A percentile compares a stretch with the other conserved stretches of the same genome.
Evolutionary conservation across 2,888 invertebrate genomes (phyloP).

Genomic region (Protodeltote pygarga): DNA sequence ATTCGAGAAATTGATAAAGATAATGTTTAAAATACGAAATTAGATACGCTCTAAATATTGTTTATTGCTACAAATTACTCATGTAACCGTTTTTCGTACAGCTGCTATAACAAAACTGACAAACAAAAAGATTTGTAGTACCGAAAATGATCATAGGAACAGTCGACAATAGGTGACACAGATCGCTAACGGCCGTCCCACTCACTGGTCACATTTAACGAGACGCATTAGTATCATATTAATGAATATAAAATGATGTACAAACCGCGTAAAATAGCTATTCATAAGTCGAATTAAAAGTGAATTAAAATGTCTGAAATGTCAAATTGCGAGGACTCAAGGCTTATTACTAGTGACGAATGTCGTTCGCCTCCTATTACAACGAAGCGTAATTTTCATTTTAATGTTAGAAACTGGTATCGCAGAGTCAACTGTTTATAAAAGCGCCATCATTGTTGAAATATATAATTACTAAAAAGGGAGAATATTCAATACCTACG

Average conservation of each 20-base stretch:
- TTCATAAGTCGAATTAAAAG: constrained; percentile 83
- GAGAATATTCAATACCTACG: too few relatives aligned
- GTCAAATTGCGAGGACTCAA: constrained; percentile 81
- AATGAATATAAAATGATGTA: constrained; percentile 82
- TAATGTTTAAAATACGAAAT: constrained; percentile 60
- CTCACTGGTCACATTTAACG: constrained; percentile 72
- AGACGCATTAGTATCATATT: constrained; percentile 77
- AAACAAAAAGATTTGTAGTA: constrained; percentile 46
- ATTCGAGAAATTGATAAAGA: constrained; percentile 63
- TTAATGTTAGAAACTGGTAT: too few relatives aligned
- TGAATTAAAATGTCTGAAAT: constrained; percentile 84
- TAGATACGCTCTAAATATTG: constrained; percentile 68
- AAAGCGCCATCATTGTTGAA: too few relatives aligned
- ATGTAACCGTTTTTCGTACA: constrained; percentile 62
- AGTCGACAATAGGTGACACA: constrained; percentile 62
- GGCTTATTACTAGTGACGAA: constrained; percentile 73
- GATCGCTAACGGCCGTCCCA: constrained; percentile 66
- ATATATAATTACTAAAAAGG: too few relatives aligned
- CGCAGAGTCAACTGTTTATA: too few relatives aligned
- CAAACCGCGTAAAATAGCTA: constrained; percentile 82
- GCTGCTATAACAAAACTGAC: constrained; percentile 38
- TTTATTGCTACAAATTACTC: constrained; percentile 66
- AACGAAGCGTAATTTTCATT: constrained; percentile 54
- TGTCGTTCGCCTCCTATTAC: constrained; percentile 55
- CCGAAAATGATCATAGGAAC: constrained; percentile 44